These are phyloP conservation scores for Oenanthe oenanthe DNA, from an alignment of 2,113 vertebrate genomes.

Conservation along the genomic window DNA sequence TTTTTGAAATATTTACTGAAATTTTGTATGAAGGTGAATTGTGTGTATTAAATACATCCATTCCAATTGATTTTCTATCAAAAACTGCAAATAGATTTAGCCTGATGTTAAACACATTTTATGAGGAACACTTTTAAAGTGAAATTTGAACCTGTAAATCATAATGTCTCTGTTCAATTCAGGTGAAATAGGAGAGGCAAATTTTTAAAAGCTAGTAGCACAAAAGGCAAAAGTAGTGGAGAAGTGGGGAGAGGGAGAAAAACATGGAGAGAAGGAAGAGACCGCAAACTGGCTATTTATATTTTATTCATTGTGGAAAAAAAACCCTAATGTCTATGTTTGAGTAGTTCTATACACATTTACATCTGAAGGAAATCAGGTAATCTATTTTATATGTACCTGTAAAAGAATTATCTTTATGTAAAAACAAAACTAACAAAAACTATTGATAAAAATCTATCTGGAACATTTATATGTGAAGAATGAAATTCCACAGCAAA, in stretches of 20 bases:
- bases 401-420: not conserved
- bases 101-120: not conserved
- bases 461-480: not conserved
- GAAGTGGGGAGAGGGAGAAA: not conserved
- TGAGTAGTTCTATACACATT: not conserved
- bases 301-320: not conserved
- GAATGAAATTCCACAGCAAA: not conserved
- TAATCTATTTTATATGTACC: not conserved
- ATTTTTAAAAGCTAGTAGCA: not conserved
- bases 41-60: not conserved
- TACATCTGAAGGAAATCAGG: not conserved
- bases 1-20: not conserved
- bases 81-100: not conserved
- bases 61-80: not conserved
- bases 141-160: not conserved
- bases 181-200: not conserved
- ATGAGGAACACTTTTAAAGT: fast-evolving
- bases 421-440: not conserved
- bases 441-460: not conserved
- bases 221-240: not conserved
- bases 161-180: not conserved
- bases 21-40: not conserved
- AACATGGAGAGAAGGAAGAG: not conserved
- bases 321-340: not conserved
- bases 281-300: not conserved